Conservation (phyloP, 2,888 invertebrate genomes). For the Synanthedon andrenaeformis region DNA sequence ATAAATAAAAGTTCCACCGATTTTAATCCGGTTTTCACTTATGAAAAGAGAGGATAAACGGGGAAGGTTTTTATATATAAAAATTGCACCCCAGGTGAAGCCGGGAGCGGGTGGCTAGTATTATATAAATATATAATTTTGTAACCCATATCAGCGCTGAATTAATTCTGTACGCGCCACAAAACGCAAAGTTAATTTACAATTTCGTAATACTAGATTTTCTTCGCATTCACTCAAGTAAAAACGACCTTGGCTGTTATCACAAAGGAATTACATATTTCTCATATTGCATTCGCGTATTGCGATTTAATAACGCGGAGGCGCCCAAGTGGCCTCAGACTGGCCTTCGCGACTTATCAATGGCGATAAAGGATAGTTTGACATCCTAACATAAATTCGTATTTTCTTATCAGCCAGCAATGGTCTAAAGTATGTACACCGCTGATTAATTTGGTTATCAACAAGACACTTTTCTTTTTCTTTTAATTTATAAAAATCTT, state of each 20-base stretch:
- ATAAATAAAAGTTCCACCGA: too few species aligned
- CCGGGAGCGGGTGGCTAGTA: too few species aligned
- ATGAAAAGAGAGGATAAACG: too few species aligned
- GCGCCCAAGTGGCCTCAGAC: slow-evolving; percentile 28
- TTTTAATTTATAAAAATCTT: slow-evolving; percentile 32
- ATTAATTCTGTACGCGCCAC: too few species aligned
- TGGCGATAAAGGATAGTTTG: slow-evolving; percentile 59
- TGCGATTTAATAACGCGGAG: background rate
- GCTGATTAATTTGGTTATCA: slow-evolving; percentile 43
- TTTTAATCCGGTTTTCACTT: too few species aligned
- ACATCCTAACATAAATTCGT: slow-evolving; percentile 66
- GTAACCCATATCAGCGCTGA: too few species aligned
- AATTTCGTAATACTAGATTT: background rate
- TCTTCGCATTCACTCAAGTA: background rate
- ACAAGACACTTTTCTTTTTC: slow-evolving; percentile 45
- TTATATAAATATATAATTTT: too few species aligned
- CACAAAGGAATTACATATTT: background rate
- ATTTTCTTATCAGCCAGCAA: slow-evolving; percentile 59
- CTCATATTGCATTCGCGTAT: background rate
- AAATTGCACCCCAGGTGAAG: too few species aligned
- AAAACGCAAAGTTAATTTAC: background rate
- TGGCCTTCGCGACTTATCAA: slow-evolving; percentile 54
- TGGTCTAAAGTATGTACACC: slow-evolving; percentile 34
- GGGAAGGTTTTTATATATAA: too few species aligned
- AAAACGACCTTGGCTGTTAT: background rate